These are phyloP conservation scores for Dynastes grantii DNA, from an alignment of 2,888 invertebrate genomes.

Conservation along the genomic window DNA sequence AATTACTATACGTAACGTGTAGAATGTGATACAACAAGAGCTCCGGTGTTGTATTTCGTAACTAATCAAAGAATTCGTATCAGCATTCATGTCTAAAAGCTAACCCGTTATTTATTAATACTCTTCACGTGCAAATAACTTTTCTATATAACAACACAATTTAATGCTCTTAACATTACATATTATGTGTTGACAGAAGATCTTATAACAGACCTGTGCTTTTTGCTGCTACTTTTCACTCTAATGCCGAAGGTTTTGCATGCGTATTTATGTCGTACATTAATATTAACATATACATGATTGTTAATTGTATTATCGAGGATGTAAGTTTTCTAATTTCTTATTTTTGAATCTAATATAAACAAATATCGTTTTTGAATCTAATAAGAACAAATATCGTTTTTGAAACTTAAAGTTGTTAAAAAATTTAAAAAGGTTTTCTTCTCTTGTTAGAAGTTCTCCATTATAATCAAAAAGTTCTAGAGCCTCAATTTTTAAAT, in stretches of 20 bases:
- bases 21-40: neutral
- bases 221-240: slow-evolving; percentile 34
- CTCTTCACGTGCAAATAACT: slow-evolving; percentile 19
- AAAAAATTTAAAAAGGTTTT: too few species aligned
- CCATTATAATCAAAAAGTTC: too few species aligned
- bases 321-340: neutral
- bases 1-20: slow-evolving; percentile 11
- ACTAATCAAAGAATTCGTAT: slow-evolving; percentile 5
- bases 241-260: slow-evolving; percentile 19
- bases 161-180: slow-evolving; percentile 6
- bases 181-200: neutral
- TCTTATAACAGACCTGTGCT: slow-evolving; percentile 29
- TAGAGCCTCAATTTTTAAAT: too few species aligned
- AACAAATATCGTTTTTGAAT: too few species aligned
- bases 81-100: neutral
- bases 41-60: slow-evolving; percentile 13
- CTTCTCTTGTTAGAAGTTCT: too few species aligned
- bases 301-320: slow-evolving; percentile 5
- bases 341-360: neutral
- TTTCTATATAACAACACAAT: slow-evolving; percentile 14
- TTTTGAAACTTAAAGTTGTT: too few species aligned
- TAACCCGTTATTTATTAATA: slow-evolving; percentile 11
- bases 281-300: slow-evolving; percentile 19
- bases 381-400: too few species aligned
- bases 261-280: slow-evolving; percentile 23